Evolutionary conservation across 2,113 vertebrate genomes (phyloP).

Genomic region (Spizaetus ornatus): DNA sequence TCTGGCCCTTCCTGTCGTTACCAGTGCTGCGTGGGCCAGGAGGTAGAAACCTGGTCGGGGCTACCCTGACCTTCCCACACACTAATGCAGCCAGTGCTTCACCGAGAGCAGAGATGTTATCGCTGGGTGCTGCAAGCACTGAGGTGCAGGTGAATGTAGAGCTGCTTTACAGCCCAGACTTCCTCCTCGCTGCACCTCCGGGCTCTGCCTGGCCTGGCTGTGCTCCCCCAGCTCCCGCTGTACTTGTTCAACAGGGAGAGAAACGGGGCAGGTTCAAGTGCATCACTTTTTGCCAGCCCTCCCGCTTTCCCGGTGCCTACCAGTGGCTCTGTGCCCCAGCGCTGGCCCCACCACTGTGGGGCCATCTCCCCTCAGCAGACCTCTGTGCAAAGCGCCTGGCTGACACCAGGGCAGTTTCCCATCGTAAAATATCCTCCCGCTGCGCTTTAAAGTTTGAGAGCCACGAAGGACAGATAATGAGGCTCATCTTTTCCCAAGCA

Average conservation of each 20-base stretch:
- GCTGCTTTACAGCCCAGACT: not conserved
- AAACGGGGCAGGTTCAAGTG: rapidly evolving
- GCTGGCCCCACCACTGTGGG: rapidly evolving
- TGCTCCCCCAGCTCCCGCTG: not conserved
- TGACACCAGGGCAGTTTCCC: conserved; percentile 51
- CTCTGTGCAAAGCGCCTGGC: not conserved
- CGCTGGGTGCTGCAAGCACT: rapidly evolving
- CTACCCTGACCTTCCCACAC: not conserved
- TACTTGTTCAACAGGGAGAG: not conserved
- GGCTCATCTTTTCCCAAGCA: conserved; percentile 49
- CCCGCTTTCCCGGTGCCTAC: not conserved
- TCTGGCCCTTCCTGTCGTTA: not conserved
- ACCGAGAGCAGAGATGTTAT: not conserved
- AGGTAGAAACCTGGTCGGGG: not conserved
- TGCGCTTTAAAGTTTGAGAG: conserved; percentile 24
- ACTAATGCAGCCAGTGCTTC: rapidly evolving
- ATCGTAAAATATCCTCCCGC: conserved; percentile 7
- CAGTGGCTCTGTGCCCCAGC: not conserved
- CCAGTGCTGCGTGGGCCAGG: rapidly evolving
- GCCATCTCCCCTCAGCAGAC: not conserved
- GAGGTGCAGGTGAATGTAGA: not conserved
- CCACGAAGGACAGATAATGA: not conserved
- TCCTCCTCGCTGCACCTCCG: not conserved
- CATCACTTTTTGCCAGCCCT: not conserved
- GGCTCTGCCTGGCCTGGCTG: not conserved